Percentiles rank a stretch among this genome's conserved stretches.
Evolutionary conservation across 2,113 vertebrate genomes (phyloP).

Genomic region (Coregonus clupeaformis): DNA sequence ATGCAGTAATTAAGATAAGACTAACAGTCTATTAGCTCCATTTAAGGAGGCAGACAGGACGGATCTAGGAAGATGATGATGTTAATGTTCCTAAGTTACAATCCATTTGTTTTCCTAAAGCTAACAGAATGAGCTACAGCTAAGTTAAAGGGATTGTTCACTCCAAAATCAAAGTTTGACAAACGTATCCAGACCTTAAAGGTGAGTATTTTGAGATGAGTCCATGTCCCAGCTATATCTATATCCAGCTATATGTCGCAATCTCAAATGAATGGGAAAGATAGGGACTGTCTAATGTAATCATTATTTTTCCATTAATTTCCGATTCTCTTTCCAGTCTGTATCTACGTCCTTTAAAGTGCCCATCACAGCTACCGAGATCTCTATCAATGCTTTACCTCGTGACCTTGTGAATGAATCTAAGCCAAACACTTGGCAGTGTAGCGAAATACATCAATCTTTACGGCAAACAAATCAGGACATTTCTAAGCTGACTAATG

Average conservation of each 20-base stretch:
- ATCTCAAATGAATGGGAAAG: too few relatives aligned
- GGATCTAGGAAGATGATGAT: background rate
- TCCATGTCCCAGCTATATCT: too few relatives aligned
- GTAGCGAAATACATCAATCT: background rate
- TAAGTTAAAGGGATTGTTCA: background rate
- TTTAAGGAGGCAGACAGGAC: constrained; percentile 23
- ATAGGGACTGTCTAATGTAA: too few relatives aligned
- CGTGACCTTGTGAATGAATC: background rate
- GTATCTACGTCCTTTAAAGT: too few relatives aligned
- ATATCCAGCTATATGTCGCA: too few relatives aligned
- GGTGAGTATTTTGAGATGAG: too few relatives aligned
- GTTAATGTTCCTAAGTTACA: constrained; percentile 18
- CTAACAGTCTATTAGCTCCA: constrained; percentile 38
- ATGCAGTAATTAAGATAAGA: constrained; percentile 49
- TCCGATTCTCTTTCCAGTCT: too few relatives aligned
- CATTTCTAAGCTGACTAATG: background rate
- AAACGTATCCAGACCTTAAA: too few relatives aligned
- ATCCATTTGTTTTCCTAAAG: constrained; percentile 1
- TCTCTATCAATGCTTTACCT: background rate
- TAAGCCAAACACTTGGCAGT: background rate
- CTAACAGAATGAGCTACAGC: background rate
- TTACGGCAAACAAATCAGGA: background rate
- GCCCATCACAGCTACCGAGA: background rate
- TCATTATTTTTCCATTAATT: too few relatives aligned
- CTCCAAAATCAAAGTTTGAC: background rate